Percentiles rank a stretch among this genome's conserved stretches.
Conservation (phyloP, 2,113 vertebrate genomes). For the human region DNA sequence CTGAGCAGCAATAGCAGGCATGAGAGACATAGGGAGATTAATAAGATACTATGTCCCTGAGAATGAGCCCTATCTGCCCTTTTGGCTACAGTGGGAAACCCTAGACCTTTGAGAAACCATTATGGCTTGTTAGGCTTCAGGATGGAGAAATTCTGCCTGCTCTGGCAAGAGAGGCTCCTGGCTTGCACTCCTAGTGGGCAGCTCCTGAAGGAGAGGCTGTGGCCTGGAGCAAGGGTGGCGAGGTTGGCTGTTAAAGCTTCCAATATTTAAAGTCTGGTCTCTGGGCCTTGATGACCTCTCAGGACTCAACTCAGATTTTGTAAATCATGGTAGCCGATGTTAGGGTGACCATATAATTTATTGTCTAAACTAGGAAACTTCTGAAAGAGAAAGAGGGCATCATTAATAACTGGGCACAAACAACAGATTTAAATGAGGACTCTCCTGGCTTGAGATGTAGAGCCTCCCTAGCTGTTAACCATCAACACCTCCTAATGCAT, state of each 20-base stretch:
- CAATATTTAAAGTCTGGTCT: background rate
- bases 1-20: background rate
- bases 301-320: background rate
- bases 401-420: background rate
- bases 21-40: fast-evolving
- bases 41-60: background rate
- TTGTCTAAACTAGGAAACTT: background rate
- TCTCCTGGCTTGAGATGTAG: background rate
- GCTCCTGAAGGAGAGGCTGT: background rate
- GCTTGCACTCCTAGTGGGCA: background rate
- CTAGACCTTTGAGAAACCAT: background rate
- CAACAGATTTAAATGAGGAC: background rate
- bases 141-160: background rate
- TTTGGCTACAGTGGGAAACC: background rate
- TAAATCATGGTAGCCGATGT: background rate
- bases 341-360: background rate
- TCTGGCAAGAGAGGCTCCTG: background rate
- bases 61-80: background rate
- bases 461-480: background rate
- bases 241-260: background rate
- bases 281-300: background rate
- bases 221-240: fast-evolving
- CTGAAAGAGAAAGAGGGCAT: background rate
- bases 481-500: background rate
- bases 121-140: background rate